Conservation (phyloP, 2,797 vertebrate species). For the Micrastur ruficollis region DNA sequence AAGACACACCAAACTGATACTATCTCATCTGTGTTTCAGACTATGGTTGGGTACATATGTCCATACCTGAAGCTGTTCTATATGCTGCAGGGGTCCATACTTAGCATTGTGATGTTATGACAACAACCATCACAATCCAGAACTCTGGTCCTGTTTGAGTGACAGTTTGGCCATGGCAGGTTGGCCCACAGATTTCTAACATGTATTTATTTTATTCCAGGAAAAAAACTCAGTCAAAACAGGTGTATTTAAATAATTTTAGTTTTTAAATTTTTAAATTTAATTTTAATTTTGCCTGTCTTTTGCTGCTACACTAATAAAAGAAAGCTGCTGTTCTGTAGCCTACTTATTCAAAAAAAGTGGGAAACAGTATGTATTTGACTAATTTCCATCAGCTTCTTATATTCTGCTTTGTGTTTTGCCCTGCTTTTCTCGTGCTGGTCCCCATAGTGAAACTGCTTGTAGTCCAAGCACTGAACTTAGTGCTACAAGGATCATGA, state of each 20-base stretch:
- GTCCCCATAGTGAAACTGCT: background rate
- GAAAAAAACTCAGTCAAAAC: background rate
- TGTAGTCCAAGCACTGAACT: constrained; percentile 11
- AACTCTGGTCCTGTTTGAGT: background rate
- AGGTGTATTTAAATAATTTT: background rate
- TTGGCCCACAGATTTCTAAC: background rate
- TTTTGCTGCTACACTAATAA: background rate
- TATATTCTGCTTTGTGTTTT: background rate
- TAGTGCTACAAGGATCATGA: constrained; percentile 6
- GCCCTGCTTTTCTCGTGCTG: background rate
- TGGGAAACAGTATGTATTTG: background rate
- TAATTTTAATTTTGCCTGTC: background rate
- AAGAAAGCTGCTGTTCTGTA: background rate
- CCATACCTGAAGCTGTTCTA: background rate
- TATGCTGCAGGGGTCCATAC: background rate
- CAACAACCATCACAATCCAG: fast-evolving
- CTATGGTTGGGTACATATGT: background rate
- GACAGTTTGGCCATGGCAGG: background rate
- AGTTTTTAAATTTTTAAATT: too few species aligned
- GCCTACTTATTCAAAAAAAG: background rate
- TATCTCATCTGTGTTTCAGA: background rate
- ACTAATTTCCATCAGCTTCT: background rate
- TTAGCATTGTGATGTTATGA: background rate
- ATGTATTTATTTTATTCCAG: background rate
- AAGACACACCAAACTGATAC: background rate